A percentile compares a stretch with the other conserved stretches of the same genome.
Evolutionary conservation across 2,113 vertebrate genomes (phyloP).

Genomic region (Hippocampus mohnikei): DNA sequence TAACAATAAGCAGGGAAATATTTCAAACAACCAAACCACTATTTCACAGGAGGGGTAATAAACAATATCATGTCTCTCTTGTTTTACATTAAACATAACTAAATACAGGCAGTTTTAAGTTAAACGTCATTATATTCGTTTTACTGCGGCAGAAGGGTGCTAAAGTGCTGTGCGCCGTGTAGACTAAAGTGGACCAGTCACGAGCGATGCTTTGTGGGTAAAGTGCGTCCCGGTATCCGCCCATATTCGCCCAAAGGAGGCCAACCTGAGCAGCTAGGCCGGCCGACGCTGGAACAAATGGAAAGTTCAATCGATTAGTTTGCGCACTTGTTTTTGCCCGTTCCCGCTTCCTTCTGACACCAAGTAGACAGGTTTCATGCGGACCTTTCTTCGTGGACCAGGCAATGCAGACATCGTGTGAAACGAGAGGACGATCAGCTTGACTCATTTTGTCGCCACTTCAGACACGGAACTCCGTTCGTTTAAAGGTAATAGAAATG

Average conservation of each 20-base stretch:
- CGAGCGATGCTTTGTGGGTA: constrained; percentile 72
- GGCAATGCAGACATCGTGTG: constrained; percentile 71
- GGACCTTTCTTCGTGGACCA: constrained; percentile 46
- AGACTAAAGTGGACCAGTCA: constrained; percentile 47
- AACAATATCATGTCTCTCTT: not conserved
- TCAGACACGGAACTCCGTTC: constrained; percentile 75
- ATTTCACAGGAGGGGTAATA: not conserved
- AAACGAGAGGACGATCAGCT: constrained; percentile 64
- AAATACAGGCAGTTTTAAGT: not conserved
- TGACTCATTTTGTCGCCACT: constrained; percentile 68
- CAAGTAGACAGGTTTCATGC: constrained; percentile 42
- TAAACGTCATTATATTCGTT: too few relatives aligned
- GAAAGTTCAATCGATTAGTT: constrained; percentile 72
- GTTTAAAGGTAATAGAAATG: constrained; percentile 69
- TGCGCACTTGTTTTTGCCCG: constrained; percentile 34
- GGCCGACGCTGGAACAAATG: constrained; percentile 58
- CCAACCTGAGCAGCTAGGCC: constrained; percentile 69
- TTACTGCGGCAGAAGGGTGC: not conserved
- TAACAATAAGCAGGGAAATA: not conserved
- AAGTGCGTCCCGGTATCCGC: constrained; percentile 76
- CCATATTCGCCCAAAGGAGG: constrained; percentile 72
- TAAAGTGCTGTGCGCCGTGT: not conserved
- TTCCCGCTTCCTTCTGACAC: constrained; percentile 26
- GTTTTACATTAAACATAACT: not conserved
- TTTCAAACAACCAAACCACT: not conserved